These are phyloP conservation scores for Dipodomys merriami DNA, from an alignment of 2,113 vertebrate species.

Conservation along the genomic window DNA sequence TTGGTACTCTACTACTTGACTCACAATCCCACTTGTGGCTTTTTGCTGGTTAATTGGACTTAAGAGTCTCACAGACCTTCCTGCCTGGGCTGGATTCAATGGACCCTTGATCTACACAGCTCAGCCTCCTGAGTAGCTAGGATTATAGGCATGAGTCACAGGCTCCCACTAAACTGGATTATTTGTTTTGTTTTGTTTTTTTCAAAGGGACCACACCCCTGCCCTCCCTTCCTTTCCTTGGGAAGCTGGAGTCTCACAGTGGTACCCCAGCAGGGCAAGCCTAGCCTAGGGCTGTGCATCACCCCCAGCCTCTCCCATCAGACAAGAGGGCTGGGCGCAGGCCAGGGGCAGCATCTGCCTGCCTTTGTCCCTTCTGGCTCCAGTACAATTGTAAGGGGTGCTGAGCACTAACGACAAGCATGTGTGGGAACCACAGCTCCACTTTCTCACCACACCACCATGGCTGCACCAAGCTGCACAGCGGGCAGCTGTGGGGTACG, in stretches of 20 bases:
- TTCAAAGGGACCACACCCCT: neutral
- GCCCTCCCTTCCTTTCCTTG: no score
- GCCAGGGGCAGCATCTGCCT: neutral
- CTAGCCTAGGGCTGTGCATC: neutral
- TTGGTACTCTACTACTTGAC: no score
- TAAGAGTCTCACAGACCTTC: neutral
- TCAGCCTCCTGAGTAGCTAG: no score
- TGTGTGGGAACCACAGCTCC: neutral
- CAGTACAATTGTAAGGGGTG: neutral
- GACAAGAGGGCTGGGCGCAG: neutral
- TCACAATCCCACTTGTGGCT: no score
- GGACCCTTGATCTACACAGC: no score
- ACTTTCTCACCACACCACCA: neutral
- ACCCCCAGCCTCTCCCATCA: neutral
- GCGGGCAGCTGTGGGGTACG: no score
- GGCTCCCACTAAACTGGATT: neutral
- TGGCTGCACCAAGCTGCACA: no score
- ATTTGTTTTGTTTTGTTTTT: neutral
- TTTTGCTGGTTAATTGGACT: no score
- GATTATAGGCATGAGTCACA: no score
- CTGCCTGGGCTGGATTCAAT: no score
- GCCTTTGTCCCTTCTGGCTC: neutral
- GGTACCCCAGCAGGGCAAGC: rapidly evolving
- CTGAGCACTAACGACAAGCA: neutral
- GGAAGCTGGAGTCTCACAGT: neutral